Evolutionary conservation across 2,888 invertebrate species (phyloP).

Genomic region (Phorcus lineatus): DNA sequence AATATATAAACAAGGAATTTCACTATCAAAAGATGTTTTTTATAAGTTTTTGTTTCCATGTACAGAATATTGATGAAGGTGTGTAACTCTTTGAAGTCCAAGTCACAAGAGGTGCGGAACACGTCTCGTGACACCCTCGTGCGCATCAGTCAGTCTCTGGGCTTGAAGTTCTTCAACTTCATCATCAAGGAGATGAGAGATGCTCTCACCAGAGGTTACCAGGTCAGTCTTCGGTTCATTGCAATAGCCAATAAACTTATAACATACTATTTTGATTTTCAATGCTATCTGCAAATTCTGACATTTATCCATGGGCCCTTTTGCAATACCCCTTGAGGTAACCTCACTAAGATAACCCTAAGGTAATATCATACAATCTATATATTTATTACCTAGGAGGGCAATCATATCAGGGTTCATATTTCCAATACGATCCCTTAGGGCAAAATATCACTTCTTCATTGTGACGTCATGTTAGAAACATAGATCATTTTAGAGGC

Average conservation of each 20-base stretch:
- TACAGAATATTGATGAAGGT: constrained; percentile 80
- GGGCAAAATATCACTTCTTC: no score
- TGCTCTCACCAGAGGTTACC: constrained; percentile 90
- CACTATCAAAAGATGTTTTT: no score
- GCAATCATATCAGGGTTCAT: no score
- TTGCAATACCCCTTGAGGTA: no score
- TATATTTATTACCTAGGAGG: no score
- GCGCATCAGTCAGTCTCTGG: constrained; percentile 90
- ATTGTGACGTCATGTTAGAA: no score
- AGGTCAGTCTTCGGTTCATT: constrained; percentile 75
- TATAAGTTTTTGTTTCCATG: no score
- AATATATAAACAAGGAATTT: no score
- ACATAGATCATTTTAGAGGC: no score
- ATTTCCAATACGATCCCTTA: no score
- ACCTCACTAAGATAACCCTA: no score
- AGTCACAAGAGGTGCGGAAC: constrained; percentile 89
- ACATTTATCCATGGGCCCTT: background rate
- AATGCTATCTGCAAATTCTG: background rate
- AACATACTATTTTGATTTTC: background rate
- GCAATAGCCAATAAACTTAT: background rate
- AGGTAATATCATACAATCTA: no score
- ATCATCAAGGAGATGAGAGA: constrained; percentile 88
- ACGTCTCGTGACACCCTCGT: constrained; percentile 92
- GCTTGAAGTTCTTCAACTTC: constrained; percentile 86
- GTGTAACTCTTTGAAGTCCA: constrained; percentile 92